Conservation (phyloP, 2,888 invertebrate genomes). For the Eupelmus urozonus region DNA sequence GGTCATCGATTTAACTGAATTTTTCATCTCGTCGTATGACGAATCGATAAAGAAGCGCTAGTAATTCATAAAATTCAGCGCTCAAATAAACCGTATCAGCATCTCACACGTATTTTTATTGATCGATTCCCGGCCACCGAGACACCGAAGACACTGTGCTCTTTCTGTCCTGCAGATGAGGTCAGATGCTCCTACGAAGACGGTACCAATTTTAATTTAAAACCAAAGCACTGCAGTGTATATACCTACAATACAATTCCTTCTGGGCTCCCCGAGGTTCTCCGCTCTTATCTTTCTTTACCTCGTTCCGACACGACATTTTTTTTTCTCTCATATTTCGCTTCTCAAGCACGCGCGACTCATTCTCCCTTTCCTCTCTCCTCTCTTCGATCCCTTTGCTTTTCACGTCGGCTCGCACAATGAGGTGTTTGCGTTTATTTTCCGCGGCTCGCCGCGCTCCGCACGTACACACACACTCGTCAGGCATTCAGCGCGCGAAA, state of each 20-base stretch:
- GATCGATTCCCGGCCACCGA: constrained; percentile 38
- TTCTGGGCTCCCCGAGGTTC: constrained; percentile 24
- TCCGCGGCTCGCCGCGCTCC: background rate
- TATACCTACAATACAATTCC: constrained; percentile 3
- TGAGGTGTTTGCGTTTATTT: constrained; percentile 60
- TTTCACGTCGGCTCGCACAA: constrained; percentile 43
- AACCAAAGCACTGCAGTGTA: constrained; percentile 48
- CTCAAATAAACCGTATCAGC: background rate
- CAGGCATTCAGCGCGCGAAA: constrained; percentile 31
- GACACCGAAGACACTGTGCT: constrained; percentile 39
- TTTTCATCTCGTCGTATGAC: no score
- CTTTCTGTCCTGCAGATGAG: constrained; percentile 48
- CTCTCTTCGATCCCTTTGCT: constrained; percentile 40
- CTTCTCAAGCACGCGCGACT: constrained; percentile 52
- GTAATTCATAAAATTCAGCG: background rate
- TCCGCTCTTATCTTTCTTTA: no score
- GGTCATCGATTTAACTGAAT: no score
- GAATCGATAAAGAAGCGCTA: background rate
- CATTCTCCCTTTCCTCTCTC: constrained; percentile 45
- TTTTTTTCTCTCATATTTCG: constrained; percentile 32
- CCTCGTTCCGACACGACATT: constrained; percentile 19
- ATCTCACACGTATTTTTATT: constrained; percentile 27
- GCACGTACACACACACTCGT: background rate
- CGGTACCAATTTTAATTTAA: constrained; percentile 63
- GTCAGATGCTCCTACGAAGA: constrained; percentile 50